Evolutionary conservation across 2,113 vertebrate genomes (phyloP).

Genomic region (Siniperca chuatsi): DNA sequence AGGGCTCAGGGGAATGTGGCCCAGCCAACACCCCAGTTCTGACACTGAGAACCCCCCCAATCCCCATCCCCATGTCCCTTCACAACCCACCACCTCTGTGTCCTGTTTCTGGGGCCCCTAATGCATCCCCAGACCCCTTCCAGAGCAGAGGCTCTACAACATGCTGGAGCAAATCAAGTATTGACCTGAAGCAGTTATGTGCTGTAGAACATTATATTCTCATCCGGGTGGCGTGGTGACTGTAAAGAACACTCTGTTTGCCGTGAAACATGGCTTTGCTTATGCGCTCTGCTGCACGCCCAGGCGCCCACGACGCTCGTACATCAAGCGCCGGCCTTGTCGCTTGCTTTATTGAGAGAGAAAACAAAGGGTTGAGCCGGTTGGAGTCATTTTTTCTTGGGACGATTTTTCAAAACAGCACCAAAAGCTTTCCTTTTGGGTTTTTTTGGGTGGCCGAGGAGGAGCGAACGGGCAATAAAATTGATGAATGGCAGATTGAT

Average conservation of each 20-base stretch:
- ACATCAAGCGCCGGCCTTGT: slow-evolving; percentile 93
- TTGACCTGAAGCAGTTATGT: slow-evolving; percentile 97
- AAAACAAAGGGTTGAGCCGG: slow-evolving; percentile 98
- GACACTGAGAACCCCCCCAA: slow-evolving; percentile 29
- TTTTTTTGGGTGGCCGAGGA: slow-evolving; percentile 86
- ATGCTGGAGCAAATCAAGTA: slow-evolving; percentile 95
- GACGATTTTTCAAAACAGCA: slow-evolving; percentile 95
- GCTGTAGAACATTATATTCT: slow-evolving; percentile 95
- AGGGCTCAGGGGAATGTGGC: slow-evolving; percentile 72
- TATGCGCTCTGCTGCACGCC: slow-evolving; percentile 90
- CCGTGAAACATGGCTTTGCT: slow-evolving; percentile 97
- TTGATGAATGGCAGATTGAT: slow-evolving; percentile 92
- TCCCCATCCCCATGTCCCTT: not conserved
- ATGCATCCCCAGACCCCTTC: slow-evolving; percentile 91
- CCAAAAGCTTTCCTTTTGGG: slow-evolving; percentile 94
- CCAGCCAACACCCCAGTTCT: slow-evolving; percentile 40
- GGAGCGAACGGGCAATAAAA: slow-evolving; percentile 88
- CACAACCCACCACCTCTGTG: slow-evolving; percentile 52
- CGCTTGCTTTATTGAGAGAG: slow-evolving; percentile 98
- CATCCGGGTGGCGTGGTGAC: slow-evolving; percentile 91
- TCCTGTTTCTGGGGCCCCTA: slow-evolving; percentile 87
- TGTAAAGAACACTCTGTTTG: slow-evolving; percentile 94
- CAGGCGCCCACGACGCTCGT: slow-evolving; percentile 90
- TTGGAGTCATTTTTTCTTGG: slow-evolving; percentile 97
- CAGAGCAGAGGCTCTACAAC: slow-evolving; percentile 91